These are phyloP conservation scores for Vanessa cardui DNA, from an alignment of 2,888 invertebrate species.

Conservation along the genomic window DNA sequence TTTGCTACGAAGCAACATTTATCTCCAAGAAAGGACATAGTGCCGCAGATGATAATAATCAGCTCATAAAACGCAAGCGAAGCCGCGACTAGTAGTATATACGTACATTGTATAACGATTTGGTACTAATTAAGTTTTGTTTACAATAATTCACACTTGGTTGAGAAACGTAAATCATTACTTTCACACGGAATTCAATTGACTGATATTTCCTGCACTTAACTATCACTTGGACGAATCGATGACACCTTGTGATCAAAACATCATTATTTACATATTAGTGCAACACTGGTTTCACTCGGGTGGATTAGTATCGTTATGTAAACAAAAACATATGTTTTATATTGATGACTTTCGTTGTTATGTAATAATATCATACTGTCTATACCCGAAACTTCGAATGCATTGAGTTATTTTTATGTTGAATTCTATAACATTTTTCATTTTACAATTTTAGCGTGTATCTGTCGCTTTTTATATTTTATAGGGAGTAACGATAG, in stretches of 20 bases:
- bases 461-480: neutral
- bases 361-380: neutral
- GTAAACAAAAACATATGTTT: slow-evolving; percentile 20
- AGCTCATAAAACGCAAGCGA: no score
- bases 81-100: no score
- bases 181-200: slow-evolving; percentile 61
- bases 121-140: no score
- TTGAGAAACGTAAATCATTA: no score
- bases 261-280: slow-evolving; percentile 57
- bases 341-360: slow-evolving; percentile 8
- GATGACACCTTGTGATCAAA: slow-evolving; percentile 64
- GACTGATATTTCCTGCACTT: slow-evolving; percentile 54
- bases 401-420: neutral
- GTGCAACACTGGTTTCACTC: slow-evolving; percentile 28
- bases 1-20: no score
- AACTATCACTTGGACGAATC: slow-evolving; percentile 25
- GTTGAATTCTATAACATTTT: no score
- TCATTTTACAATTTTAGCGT: neutral
- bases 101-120: no score
- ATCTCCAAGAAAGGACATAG: no score
- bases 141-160: no score
- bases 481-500: no score
- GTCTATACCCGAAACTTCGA: neutral
- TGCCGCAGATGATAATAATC: no score
- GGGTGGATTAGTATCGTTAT: slow-evolving; percentile 8